Evolutionary conservation across 2,113 vertebrate genomes (phyloP).

Genomic region (Rana temporaria): DNA sequence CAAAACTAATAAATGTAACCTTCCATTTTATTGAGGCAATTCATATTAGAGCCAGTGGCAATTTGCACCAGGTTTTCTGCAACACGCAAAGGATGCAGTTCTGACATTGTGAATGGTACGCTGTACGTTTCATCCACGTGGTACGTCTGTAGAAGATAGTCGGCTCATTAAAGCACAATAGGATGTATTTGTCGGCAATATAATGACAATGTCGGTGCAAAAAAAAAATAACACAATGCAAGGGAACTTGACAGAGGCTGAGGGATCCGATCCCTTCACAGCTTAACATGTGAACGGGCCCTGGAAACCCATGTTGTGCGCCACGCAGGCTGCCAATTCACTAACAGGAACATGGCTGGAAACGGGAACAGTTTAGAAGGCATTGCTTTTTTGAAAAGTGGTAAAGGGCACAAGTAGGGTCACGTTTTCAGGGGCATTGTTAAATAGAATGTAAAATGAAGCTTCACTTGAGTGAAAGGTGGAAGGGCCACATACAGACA

Average conservation of each 20-base stretch:
- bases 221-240: conserved; percentile 27
- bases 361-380: too few relatives aligned
- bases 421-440: too few relatives aligned
- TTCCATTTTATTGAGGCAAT: conserved; percentile 35
- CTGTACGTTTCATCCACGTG: conserved; percentile 7
- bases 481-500: too few relatives aligned
- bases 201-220: conserved; percentile 4
- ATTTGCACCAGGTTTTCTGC: background rate
- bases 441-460: too few relatives aligned
- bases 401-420: too few relatives aligned
- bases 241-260: background rate
- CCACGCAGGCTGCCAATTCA: too few relatives aligned
- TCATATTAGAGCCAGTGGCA: background rate
- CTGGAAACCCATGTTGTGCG: background rate
- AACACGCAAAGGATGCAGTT: background rate
- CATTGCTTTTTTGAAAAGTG: too few relatives aligned
- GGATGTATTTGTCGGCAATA: conserved; percentile 18
- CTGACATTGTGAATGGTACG: background rate
- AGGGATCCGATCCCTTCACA: background rate
- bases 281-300: background rate
- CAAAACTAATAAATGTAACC: conserved; percentile 14
- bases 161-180: conserved; percentile 47
- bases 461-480: too few relatives aligned
- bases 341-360: too few relatives aligned
- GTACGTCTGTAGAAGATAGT: background rate